phyloP scores from a whole-genome alignment of 2,888 invertebrate genomes.

The Scaptomyza polygonia region DNA sequence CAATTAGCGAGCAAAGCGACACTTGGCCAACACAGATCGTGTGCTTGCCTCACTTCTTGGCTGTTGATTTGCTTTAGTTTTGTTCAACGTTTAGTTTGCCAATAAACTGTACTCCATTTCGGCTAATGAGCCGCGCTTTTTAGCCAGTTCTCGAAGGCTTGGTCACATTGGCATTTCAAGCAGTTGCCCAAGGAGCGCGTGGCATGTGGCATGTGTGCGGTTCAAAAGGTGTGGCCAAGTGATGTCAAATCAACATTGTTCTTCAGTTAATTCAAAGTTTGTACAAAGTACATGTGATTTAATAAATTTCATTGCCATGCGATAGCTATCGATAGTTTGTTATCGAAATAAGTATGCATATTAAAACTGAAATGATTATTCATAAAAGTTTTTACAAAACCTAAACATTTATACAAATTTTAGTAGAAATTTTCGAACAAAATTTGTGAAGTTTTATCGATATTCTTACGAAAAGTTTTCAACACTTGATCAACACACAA shows the following conservation, averaged over 20 bases:
- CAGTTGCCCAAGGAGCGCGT: conserved; percentile 20
- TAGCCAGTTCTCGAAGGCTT: conserved; percentile 42
- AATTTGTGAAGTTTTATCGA: neutral
- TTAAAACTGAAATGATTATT: neutral
- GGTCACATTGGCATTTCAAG: conserved; percentile 37
- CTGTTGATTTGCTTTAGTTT: conserved; percentile 2
- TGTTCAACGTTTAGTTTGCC: neutral
- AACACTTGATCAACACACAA: neutral
- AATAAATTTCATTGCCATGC: neutral
- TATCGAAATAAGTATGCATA: neutral
- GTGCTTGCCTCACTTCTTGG: conserved; percentile 44
- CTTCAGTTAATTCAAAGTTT: neutral
- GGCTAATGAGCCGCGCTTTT: conserved; percentile 60
- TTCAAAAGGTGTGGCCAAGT: conserved; percentile 46
- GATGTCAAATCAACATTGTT: conserved; percentile 2
- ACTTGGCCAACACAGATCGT: conserved; percentile 71
- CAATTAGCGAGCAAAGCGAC: conserved; percentile 74
- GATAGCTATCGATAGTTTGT: neutral
- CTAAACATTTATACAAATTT: neutral
- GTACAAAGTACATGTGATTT: too few relatives aligned
- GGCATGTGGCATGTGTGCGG: conserved; percentile 38
- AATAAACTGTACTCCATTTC: conserved; percentile 61
- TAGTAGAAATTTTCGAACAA: neutral
- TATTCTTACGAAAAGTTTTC: neutral
- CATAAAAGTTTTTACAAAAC: neutral